Evolutionary conservation across 2,888 invertebrate genomes (phyloP).

Genomic region (Hipparchia semele): DNA sequence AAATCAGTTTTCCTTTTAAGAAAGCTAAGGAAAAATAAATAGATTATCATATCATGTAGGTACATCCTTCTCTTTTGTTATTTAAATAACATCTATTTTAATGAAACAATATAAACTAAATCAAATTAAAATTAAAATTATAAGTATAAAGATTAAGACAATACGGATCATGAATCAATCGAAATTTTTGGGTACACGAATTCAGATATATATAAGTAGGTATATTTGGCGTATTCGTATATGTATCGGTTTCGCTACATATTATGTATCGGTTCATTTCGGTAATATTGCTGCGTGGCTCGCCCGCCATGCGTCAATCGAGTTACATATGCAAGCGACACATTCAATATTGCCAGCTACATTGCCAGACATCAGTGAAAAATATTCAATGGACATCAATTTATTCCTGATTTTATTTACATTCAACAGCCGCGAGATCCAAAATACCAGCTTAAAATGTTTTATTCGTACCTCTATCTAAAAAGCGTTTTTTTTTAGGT

Average conservation of each 20-base stretch:
- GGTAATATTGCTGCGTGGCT: constrained; percentile 35
- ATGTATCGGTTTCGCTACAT: constrained; percentile 20
- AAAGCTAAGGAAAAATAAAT: too few relatives aligned
- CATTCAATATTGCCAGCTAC: constrained; percentile 30
- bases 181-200: not conserved
- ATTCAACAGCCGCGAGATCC: not conserved
- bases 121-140: too few relatives aligned
- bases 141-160: not conserved
- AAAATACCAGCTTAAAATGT: not conserved
- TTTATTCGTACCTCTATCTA: not conserved
- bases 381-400: constrained; percentile 25
- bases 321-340: constrained; percentile 36
- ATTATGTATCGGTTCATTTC: constrained; percentile 33
- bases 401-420: constrained; percentile 15
- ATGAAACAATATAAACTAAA: too few relatives aligned
- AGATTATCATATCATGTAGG: too few relatives aligned
- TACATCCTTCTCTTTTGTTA: too few relatives aligned
- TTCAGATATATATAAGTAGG: constrained; percentile 12
- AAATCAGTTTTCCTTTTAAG: too few relatives aligned
- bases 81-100: too few relatives aligned
- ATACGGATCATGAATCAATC: not conserved
- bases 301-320: constrained; percentile 35
- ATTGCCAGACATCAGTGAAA: constrained; percentile 32
- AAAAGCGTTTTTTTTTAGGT: too few relatives aligned
- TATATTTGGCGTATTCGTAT: constrained; percentile 27